Percentiles rank a stretch among this genome's conserved stretches.
phyloP scores from a whole-genome alignment of 2,888 invertebrate species.

The Gymnoscelis rufifasciata region DNA sequence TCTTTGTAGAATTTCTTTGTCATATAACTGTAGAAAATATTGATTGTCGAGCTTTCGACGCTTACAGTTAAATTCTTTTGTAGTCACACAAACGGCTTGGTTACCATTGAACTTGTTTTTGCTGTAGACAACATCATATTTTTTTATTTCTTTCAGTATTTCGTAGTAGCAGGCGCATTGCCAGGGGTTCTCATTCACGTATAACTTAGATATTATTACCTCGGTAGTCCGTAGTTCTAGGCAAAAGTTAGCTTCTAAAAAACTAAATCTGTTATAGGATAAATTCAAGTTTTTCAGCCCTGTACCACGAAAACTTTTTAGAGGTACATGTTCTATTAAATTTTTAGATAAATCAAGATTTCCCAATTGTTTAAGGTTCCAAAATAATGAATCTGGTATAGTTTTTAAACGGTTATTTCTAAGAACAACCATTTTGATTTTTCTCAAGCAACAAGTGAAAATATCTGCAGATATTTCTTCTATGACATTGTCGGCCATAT shows the following conservation, averaged over 20 bases:
- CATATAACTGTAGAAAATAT: too few relatives aligned
- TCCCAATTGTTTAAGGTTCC: constrained; percentile 41
- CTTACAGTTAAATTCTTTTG: too few relatives aligned
- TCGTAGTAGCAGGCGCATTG: constrained; percentile 61
- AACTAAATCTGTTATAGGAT: constrained; percentile 55
- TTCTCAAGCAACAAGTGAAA: constrained; percentile 40
- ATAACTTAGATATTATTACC: constrained; percentile 48
- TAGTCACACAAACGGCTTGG: too few relatives aligned
- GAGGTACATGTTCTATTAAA: constrained; percentile 46
- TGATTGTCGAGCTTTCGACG: constrained; percentile 33
- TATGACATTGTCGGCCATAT: constrained; percentile 52
- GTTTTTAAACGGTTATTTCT: constrained; percentile 47
- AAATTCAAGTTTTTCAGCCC: constrained; percentile 54
- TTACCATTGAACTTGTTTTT: constrained; percentile 45
- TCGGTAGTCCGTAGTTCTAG: constrained; percentile 56
- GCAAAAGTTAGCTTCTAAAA: constrained; percentile 58
- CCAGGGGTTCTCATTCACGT: constrained; percentile 64
- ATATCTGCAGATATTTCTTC: constrained; percentile 44
- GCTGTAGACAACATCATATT: constrained; percentile 49
- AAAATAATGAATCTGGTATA: constrained; percentile 52
- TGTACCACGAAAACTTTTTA: constrained; percentile 52
- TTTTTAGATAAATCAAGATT: constrained; percentile 57
- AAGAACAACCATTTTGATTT: constrained; percentile 47
- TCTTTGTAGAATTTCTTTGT: too few relatives aligned
- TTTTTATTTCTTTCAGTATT: constrained; percentile 53